A percentile compares a stretch with the other conserved stretches of the same genome.
phyloP scores from a whole-genome alignment of 2,113 vertebrate genomes.

The Agapornis roseicollis region DNA sequence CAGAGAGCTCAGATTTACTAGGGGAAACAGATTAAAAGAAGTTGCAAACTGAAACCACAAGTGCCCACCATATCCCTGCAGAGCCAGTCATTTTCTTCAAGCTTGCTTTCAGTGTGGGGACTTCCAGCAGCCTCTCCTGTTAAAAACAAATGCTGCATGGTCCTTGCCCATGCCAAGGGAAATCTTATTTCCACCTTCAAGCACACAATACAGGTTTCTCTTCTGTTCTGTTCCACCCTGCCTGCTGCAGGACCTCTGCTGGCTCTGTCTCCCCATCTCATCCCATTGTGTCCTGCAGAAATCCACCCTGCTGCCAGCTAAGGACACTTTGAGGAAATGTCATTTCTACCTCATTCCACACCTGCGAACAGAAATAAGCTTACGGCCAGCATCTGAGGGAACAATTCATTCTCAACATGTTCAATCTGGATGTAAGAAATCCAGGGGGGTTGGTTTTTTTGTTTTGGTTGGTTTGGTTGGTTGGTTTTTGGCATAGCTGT shows the following conservation, averaged over 20 bases:
- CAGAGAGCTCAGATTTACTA: neutral
- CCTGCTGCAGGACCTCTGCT: neutral
- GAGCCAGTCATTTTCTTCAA: neutral
- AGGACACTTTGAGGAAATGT: neutral
- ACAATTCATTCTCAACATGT: neutral
- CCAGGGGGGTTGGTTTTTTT: neutral
- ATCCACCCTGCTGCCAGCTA: neutral
- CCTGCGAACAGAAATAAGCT: neutral
- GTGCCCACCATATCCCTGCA: neutral
- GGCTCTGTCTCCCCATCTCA: neutral
- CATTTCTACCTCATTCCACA: neutral
- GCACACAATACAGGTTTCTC: neutral
- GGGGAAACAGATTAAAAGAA: neutral
- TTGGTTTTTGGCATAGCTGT: neutral
- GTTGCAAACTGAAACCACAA: neutral
- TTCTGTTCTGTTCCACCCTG: neutral
- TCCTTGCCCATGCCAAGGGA: neutral
- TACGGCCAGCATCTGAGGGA: neutral
- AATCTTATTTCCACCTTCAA: neutral
- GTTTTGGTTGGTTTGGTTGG: too few species aligned
- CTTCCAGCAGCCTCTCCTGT: neutral
- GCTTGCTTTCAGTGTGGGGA: neutral
- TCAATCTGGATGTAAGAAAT: neutral
- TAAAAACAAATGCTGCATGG: neutral
- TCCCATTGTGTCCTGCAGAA: neutral